These are phyloP conservation scores for Amblyornis subalaris DNA, from an alignment of 2,113 vertebrate genomes.

Conservation along the genomic window DNA sequence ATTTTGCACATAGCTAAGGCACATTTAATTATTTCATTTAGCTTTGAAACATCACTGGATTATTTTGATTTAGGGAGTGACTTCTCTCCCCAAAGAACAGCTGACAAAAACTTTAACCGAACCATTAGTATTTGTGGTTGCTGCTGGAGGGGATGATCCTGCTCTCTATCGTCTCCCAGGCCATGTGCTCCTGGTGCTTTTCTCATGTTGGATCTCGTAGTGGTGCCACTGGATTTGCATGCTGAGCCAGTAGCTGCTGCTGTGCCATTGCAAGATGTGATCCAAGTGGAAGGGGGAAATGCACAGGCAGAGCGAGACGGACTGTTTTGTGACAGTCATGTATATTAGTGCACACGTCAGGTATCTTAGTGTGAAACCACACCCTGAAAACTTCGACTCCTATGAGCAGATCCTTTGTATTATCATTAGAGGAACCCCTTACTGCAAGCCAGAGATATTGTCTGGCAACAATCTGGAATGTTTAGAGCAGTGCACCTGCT, in stretches of 20 bases:
- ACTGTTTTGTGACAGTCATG: not conserved
- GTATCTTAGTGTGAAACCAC: not conserved
- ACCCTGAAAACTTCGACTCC: not conserved
- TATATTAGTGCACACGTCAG: accelerated
- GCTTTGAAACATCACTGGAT: not conserved
- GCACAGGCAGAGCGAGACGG: accelerated
- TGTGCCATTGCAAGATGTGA: not conserved
- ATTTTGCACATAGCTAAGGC: not conserved
- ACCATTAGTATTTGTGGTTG: not conserved
- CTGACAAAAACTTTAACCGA: not conserved
- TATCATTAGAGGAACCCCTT: not conserved
- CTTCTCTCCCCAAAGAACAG: not conserved
- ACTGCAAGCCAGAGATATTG: not conserved
- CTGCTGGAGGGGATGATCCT: not conserved
- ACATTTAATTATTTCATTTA: not conserved
- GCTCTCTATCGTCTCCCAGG: not conserved
- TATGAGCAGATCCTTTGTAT: not conserved
- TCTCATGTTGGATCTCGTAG: not conserved
- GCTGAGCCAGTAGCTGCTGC: not conserved
- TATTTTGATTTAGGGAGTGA: not conserved
- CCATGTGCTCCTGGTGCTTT: accelerated
- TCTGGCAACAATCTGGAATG: not conserved
- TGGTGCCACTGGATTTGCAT: not conserved
- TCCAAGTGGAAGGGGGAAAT: not conserved
- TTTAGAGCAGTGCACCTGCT: not conserved